A percentile compares a stretch with the other conserved stretches of the same genome.
Evolutionary conservation across 2,888 invertebrate species (phyloP).

Genomic region (Phlogophora meticulosa): DNA sequence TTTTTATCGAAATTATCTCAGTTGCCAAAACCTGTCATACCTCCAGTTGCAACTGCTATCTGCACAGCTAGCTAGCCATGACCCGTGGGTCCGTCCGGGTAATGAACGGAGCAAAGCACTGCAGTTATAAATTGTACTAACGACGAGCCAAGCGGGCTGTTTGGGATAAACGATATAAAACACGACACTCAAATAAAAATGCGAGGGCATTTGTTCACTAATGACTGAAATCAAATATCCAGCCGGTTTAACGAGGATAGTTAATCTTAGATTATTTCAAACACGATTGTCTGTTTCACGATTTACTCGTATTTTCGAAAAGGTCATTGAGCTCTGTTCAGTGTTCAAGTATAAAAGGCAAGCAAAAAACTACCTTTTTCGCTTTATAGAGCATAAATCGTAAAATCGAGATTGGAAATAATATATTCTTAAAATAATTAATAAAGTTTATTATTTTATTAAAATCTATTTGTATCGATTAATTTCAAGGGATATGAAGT

Average conservation of each 20-base stretch:
- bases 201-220: conserved; percentile 47
- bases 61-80: conserved; percentile 59
- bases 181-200: conserved; percentile 61
- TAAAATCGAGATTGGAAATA: too few species aligned
- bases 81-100: conserved; percentile 61
- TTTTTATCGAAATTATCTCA: not conserved
- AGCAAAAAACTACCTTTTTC: not conserved
- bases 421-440: too few species aligned
- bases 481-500: too few species aligned
- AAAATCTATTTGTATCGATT: too few species aligned
- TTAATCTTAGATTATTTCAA: conserved; percentile 26
- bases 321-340: not conserved
- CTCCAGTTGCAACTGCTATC: conserved; percentile 54
- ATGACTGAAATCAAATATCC: conserved; percentile 55
- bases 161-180: conserved; percentile 66
- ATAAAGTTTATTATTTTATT: too few species aligned
- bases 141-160: conserved; percentile 62
- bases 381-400: too few species aligned
- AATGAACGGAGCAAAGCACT: conserved; percentile 70
- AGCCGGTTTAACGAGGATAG: conserved; percentile 23
- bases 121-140: conserved; percentile 75
- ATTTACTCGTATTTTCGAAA: not conserved
- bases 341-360: not conserved
- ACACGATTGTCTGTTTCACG: not conserved
- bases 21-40: not conserved